A percentile compares a stretch with the other conserved stretches of the same genome.
Evolutionary conservation across 2,113 vertebrate genomes (phyloP).

Genomic region (Orientallactaga bullata): DNA sequence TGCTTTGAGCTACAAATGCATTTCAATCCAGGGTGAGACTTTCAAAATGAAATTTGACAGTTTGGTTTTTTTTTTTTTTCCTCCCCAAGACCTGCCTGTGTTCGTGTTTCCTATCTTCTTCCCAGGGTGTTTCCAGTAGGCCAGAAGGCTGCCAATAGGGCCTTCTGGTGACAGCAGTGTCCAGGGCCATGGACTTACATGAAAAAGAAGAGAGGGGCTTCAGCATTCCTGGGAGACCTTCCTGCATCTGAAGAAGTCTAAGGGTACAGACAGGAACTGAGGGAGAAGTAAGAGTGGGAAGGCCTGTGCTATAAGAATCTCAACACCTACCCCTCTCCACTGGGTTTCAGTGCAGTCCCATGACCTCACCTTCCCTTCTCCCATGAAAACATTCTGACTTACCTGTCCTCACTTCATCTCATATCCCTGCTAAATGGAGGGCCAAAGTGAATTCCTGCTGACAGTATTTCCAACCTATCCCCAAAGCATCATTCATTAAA

Average conservation of each 20-base stretch:
- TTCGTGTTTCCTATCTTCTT: slow-evolving; percentile 34
- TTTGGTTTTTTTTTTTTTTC: neutral
- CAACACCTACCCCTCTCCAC: neutral
- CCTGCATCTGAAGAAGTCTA: neutral
- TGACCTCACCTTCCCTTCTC: neutral
- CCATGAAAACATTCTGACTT: too few relatives aligned
- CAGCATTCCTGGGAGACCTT: neutral
- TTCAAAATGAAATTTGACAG: slow-evolving; percentile 70
- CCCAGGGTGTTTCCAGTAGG: slow-evolving; percentile 24
- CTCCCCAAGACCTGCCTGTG: neutral
- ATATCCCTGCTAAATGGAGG: neutral
- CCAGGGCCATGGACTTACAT: neutral
- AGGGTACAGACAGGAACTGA: neutral
- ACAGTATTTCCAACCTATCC: neutral
- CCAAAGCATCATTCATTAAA: neutral
- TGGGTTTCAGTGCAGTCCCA: neutral
- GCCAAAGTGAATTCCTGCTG: neutral
- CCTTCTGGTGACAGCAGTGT: slow-evolving; percentile 6
- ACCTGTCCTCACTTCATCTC: neutral
- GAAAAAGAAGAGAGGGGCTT: neutral
- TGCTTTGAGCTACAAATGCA: slow-evolving; percentile 59
- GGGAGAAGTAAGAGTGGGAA: accelerated
- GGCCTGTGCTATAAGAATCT: neutral
- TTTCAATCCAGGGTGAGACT: slow-evolving; percentile 62
- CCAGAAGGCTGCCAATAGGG: slow-evolving; percentile 24